Percentiles rank a stretch among this genome's conserved stretches.
Conservation (phyloP, 2,113 vertebrate genomes). For the Beaufortia kweichowensis region DNA sequence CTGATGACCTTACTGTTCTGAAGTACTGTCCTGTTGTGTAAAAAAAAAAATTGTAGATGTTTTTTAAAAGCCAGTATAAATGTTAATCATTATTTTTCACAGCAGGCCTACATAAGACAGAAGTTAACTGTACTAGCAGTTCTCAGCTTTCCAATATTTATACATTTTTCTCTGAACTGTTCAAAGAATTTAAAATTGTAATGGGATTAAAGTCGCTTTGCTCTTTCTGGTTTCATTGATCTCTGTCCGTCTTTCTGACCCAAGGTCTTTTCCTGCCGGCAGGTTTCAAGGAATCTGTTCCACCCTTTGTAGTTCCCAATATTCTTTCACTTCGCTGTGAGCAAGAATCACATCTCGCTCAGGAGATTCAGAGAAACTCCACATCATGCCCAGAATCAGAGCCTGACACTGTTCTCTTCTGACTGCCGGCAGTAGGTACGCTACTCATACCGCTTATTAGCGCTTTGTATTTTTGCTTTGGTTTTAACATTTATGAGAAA, state of each 20-base stretch:
- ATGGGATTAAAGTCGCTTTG: neutral
- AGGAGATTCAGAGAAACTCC: constrained; percentile 58
- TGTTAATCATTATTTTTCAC: neutral
- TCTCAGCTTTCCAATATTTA: neutral
- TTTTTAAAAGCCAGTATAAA: no score
- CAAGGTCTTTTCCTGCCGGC: constrained; percentile 58
- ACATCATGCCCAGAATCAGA: constrained; percentile 60
- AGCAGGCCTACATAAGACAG: neutral
- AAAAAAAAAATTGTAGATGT: no score
- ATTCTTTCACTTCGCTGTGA: constrained; percentile 57
- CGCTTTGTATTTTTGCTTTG: neutral
- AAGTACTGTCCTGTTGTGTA: no score
- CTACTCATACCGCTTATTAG: constrained; percentile 3
- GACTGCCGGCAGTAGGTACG: constrained; percentile 53
- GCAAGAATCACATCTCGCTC: constrained; percentile 56
- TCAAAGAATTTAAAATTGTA: neutral
- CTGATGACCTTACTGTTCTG: no score
- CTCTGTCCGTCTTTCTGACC: constrained; percentile 12
- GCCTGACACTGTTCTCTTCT: constrained; percentile 73
- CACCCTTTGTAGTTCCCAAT: constrained; percentile 54
- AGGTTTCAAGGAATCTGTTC: constrained; percentile 57
- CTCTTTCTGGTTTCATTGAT: neutral
- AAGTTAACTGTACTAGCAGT: neutral
- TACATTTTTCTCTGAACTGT: neutral
- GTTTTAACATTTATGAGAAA: neutral